A percentile compares a stretch with the other conserved stretches of the same genome.
Evolutionary conservation across 2,797 vertebrate species (phyloP).

Genomic region (Phrynocephalus vlangalii): DNA sequence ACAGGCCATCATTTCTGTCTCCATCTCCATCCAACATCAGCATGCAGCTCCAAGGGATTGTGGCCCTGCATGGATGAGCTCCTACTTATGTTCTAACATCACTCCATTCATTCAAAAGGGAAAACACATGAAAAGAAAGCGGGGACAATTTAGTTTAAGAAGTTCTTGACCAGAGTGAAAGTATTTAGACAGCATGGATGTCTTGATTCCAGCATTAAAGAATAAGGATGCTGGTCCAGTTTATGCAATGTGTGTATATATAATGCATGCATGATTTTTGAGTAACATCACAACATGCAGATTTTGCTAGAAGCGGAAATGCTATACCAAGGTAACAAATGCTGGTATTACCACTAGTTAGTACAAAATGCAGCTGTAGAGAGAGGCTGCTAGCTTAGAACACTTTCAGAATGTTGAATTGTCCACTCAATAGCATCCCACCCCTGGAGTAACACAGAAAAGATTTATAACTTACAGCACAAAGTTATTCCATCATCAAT

Average conservation of each 20-base stretch:
- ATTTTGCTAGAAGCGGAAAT: conserved; percentile 50
- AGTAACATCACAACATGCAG: conserved; percentile 62
- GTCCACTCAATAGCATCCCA: conserved; percentile 99
- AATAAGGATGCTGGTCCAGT: conserved; percentile 62
- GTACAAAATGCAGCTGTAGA: conserved; percentile 80
- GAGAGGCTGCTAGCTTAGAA: conserved; percentile 83
- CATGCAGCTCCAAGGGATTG: not conserved
- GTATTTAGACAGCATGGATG: not conserved
- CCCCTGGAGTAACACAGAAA: conserved; percentile 87
- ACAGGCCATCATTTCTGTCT: not conserved
- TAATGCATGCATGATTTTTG: conserved; percentile 44
- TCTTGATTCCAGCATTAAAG: conserved; percentile 10
- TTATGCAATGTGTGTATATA: conserved; percentile 41
- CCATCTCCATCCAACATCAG: not conserved
- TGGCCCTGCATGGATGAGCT: not conserved
- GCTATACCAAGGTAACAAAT: conserved; percentile 64
- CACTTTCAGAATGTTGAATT: conserved; percentile 94
- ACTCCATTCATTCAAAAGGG: not conserved
- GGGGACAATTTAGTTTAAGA: not conserved
- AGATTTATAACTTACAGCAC: conserved; percentile 64
- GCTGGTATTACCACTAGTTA: conserved; percentile 82
- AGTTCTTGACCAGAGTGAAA: not conserved
- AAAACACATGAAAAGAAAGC: not conserved
- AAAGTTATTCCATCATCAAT: conserved; percentile 21
- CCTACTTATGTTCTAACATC: not conserved